phyloP scores from a whole-genome alignment of 2,797 vertebrate genomes.

The Scyliorhinus canicula region DNA sequence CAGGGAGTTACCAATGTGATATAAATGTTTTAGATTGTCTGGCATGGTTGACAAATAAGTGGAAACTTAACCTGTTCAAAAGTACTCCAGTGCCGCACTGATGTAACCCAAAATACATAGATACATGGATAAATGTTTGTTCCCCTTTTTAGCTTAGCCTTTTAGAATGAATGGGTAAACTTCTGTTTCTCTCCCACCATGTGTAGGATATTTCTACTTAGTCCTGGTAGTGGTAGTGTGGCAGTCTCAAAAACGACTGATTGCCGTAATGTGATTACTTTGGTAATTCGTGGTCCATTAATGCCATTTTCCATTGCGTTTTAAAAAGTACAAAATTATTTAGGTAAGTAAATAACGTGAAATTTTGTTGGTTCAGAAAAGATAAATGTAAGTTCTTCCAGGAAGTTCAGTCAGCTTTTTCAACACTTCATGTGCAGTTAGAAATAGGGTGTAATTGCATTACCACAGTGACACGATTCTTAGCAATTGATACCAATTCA shows the following conservation, averaged over 20 bases:
- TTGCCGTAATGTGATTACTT: not conserved
- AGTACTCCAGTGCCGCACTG: not conserved
- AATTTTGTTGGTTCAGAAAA: not conserved
- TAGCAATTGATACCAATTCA: not conserved
- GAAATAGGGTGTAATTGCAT: not conserved
- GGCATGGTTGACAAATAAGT: not conserved
- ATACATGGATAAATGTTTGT: not conserved
- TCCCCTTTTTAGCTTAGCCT: not conserved
- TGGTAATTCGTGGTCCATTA: not conserved
- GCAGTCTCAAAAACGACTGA: not conserved
- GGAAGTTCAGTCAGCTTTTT: not conserved
- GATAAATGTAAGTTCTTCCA: not conserved
- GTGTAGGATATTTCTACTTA: not conserved
- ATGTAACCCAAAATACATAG: not conserved
- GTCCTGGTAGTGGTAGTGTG: not conserved
- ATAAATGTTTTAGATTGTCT: not conserved
- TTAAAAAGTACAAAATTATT: not conserved
- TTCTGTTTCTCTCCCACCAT: not conserved
- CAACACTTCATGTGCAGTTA: not conserved
- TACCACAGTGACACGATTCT: not conserved
- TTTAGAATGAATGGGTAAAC: not conserved
- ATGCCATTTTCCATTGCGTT: not conserved
- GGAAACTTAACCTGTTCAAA: not conserved
- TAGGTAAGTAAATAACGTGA: not conserved
- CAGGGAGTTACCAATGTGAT: not conserved